Percentiles rank a stretch among this genome's conserved stretches.
These are phyloP conservation scores for Puma concolor DNA, from an alignment of 2,113 vertebrate species.

Conservation along the genomic window DNA sequence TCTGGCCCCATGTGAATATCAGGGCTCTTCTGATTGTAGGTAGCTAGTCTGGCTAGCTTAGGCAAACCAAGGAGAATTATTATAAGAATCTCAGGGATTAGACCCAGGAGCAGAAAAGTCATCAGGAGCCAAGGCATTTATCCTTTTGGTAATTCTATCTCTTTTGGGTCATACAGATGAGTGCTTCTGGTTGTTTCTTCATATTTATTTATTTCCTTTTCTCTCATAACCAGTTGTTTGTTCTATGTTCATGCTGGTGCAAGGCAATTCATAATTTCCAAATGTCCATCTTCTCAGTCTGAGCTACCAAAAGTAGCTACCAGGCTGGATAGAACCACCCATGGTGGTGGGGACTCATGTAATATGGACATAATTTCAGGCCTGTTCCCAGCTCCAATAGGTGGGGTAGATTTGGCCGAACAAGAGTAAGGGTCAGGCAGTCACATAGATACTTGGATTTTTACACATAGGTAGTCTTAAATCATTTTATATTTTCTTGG, in stretches of 20 bases:
- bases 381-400: not conserved
- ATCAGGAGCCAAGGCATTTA: not conserved
- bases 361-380: not conserved
- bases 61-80: not conserved
- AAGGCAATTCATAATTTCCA: not conserved
- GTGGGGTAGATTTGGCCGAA: not conserved
- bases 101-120: not conserved
- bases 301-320: not conserved
- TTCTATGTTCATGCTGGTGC: not conserved
- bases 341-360: not conserved
- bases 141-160: not conserved
- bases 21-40: not conserved
- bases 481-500: not conserved
- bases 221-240: not conserved
- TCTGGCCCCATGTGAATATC: not conserved
- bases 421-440: not conserved
- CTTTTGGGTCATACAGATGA: not conserved
- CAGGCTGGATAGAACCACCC: not conserved
- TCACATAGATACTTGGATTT: not conserved
- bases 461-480: not conserved
- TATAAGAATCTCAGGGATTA: not conserved
- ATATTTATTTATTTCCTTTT: not conserved
- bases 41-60: not conserved
- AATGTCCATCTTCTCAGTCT: not conserved
- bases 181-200: not conserved